Evolutionary conservation across 2,113 vertebrate genomes (phyloP).

Genomic region (Galeopterus variegatus): DNA sequence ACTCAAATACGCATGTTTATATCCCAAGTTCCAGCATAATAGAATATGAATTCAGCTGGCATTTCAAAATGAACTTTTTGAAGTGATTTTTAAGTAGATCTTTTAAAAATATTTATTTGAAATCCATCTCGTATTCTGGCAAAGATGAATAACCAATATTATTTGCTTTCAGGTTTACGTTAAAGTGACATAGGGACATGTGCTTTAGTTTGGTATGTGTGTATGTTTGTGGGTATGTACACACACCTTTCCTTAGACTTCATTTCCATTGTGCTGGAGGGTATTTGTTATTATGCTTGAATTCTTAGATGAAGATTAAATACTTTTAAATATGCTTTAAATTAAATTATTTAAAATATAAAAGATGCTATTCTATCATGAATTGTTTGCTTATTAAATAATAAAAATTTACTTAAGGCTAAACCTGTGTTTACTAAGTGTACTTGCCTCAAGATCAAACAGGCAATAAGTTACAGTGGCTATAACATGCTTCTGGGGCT

Average conservation of each 20-base stretch:
- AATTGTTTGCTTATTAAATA: conserved; percentile 35
- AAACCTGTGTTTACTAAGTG: neutral
- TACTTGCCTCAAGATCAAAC: neutral
- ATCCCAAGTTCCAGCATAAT: neutral
- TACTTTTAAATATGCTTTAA: neutral
- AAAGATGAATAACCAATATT: neutral
- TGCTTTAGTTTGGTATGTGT: neutral
- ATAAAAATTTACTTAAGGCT: neutral
- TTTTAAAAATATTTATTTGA: conserved; percentile 31
- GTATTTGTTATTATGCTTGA: neutral
- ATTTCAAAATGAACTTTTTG: conserved; percentile 5
- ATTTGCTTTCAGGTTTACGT: neutral
- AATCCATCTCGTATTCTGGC: neutral
- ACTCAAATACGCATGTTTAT: rapidly evolving
- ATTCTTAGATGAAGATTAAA: conserved; percentile 22
- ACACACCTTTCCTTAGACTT: neutral
- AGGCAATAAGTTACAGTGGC: too few relatives aligned
- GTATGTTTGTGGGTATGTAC: too few relatives aligned
- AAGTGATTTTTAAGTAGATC: conserved; percentile 17
- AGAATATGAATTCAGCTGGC: neutral
- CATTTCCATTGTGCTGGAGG: rapidly evolving
- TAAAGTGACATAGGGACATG: neutral
- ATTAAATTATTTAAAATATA: neutral
- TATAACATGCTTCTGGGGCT: neutral
- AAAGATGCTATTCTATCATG: neutral